Base-by-base conservation (phyloP, 2,113 vertebrate species). In the Rhinogobius similis region DNA sequence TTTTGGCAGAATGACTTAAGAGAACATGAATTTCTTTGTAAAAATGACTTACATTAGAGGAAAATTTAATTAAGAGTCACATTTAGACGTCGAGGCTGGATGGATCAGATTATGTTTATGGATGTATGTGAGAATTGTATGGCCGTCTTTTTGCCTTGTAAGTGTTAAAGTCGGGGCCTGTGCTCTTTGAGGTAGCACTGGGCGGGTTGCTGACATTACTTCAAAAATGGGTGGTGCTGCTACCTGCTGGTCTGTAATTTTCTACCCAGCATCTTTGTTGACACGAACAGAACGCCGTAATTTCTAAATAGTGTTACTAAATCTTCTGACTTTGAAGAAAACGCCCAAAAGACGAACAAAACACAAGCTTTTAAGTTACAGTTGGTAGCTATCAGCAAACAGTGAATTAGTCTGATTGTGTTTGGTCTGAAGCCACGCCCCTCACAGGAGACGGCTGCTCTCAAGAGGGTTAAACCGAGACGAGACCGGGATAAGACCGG, bases 181-280 rank as follows among this genome's bases (percentile, higher is more conserved):
- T 43, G 12, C 41, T 4, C 41, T 14, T 3, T 46, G 16, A 46
- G 43, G 16, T 20, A 8, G 43, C 43, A 0, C 4, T 46, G 43
- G 16, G 12, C 5, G 20, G 10, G 29, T 10, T 13, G 27, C 48
- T 52, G 23, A 52, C 50, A 21, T 53, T 52, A 62, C 52, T 13
- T 0, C 2, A 79, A 46, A 39, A 18, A 68, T 70, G 68, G 81
- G 81, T 81, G 73, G 84, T 38, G 44, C 66, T 38, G 44, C 66
- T 73, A 77, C 75, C 68, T 68, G 68, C 55, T 63, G 65, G 76
- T 81, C 67, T 83, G 78, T 81, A 73, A 87, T 89, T 88, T 84
- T 23, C 68, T 43, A 70, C 68, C 73, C 61, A 10, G 68, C 70
- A 52, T 50, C 62, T 84, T 43, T 73, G 53, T 70, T 56, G 27